Percentiles rank a stretch among this genome's conserved stretches.
These are phyloP conservation scores for Merluccius polli DNA, from an alignment of 2,797 vertebrate species.

Conservation along the genomic window DNA sequence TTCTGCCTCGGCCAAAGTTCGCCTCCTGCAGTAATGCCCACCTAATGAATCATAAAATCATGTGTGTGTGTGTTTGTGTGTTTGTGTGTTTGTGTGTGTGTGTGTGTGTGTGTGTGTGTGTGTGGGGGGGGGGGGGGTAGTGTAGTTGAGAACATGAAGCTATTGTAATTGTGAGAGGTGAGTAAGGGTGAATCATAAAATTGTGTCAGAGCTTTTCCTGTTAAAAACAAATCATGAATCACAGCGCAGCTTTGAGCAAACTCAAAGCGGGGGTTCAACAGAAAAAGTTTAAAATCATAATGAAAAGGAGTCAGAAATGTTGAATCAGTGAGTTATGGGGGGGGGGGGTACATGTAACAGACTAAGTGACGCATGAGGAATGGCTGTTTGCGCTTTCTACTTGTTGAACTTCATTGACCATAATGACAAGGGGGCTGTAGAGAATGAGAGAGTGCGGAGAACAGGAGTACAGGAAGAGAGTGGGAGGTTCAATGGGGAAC, in stretches of 20 bases:
- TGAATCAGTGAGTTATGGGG: neutral
- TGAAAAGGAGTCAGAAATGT: neutral
- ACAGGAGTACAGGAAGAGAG: neutral
- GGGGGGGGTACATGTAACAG: neutral
- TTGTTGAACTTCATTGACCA: neutral
- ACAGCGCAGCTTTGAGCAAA: neutral
- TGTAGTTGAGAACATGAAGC: conserved; percentile 9
- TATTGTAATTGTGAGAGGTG: conserved; percentile 18
- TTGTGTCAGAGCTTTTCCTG: neutral
- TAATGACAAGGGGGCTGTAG: neutral
- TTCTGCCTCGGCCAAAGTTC: conserved; percentile 65
- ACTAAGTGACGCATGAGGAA: neutral
- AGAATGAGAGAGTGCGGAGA: neutral
- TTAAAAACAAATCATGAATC: conserved; percentile 14
- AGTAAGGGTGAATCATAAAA: conserved; percentile 2
- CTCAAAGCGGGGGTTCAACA: neutral
- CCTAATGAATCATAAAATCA: conserved; percentile 60
- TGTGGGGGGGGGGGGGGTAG: neutral
- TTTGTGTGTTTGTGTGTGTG: conserved; percentile 4
- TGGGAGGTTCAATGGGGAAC: neutral
- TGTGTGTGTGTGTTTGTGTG: neutral
- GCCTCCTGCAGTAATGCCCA: conserved; percentile 42
- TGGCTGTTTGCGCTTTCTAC: neutral
- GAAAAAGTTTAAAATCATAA: neutral
- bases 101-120: neutral